These are phyloP conservation scores for Myotis planiceps DNA, from an alignment of 2,797 vertebrate genomes.

Conservation along the genomic window DNA sequence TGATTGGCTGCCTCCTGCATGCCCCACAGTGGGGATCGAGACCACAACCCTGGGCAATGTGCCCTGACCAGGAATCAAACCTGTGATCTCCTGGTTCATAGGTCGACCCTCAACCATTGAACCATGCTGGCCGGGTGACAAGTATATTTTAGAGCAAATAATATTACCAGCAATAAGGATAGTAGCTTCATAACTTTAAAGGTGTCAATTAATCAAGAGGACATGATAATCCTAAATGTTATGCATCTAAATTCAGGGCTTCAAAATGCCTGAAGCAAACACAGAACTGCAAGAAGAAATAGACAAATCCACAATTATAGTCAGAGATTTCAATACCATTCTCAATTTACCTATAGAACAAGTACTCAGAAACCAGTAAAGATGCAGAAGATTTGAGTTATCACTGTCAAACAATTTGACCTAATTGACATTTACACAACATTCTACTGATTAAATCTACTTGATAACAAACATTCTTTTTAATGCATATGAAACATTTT, in stretches of 20 bases:
- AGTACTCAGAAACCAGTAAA: background rate
- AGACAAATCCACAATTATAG: background rate
- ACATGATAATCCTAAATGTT: background rate
- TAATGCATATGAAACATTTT: background rate
- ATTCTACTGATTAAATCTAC: background rate
- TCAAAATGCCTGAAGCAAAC: conserved; percentile 31
- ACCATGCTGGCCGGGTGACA: fast-evolving
- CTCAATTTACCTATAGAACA: background rate
- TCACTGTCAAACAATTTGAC: background rate
- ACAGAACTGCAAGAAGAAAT: background rate
- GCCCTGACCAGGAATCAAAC: too few relatives aligned
- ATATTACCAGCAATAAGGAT: background rate
- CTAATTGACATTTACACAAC: background rate
- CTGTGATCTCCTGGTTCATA: too few relatives aligned
- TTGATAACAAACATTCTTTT: background rate
- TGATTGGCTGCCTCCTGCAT: too few relatives aligned
- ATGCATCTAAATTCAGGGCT: background rate
- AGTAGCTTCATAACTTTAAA: background rate
- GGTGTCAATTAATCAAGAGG: background rate
- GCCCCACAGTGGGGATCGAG: too few relatives aligned
- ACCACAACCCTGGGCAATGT: too few relatives aligned
- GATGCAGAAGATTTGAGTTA: background rate
- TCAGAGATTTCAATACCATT: background rate
- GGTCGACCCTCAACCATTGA: too few relatives aligned
- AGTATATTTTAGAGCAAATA: conserved; percentile 26